Percentiles rank a stretch among this genome's conserved stretches.
phyloP scores from a whole-genome alignment of 2,888 invertebrate genomes.

The Melinaea marsaeus region DNA sequence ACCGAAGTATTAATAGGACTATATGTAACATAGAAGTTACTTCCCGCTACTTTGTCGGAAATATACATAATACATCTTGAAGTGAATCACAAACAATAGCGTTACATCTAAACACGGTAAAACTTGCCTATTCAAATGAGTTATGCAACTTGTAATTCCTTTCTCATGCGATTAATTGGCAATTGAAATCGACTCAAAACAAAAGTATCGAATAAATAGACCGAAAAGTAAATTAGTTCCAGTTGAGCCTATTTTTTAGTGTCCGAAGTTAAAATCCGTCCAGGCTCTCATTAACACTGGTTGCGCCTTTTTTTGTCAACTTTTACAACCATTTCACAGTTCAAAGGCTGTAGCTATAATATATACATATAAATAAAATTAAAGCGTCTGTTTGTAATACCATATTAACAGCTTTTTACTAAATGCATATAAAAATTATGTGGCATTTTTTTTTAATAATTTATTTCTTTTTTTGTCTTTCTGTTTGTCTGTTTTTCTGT shows the following conservation, averaged over 20 bases:
- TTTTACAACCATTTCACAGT: neutral
- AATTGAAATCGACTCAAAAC: slow-evolving; percentile 23
- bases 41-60: neutral
- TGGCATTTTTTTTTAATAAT: no score
- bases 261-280: neutral
- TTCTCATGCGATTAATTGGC: slow-evolving; percentile 34
- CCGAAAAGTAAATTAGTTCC: slow-evolving; percentile 17
- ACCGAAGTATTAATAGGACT: neutral
- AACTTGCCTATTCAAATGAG: slow-evolving; percentile 46
- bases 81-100: slow-evolving; percentile 1
- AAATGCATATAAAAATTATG: no score
- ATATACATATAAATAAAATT: neutral
- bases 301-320: neutral
- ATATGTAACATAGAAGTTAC: neutral
- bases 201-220: slow-evolving; percentile 32
- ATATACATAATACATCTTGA: neutral
- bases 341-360: neutral
- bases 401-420: no score
- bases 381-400: no score
- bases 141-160: slow-evolving; percentile 34
- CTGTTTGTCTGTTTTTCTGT: no score
- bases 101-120: neutral
- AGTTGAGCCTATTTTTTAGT: neutral
- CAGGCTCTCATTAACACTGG: neutral
- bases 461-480: no score